A percentile compares a stretch with the other conserved stretches of the same genome.
Evolutionary conservation across 2,888 invertebrate genomes (phyloP).

Genomic region (Lepeophtheirus nordmannii): DNA sequence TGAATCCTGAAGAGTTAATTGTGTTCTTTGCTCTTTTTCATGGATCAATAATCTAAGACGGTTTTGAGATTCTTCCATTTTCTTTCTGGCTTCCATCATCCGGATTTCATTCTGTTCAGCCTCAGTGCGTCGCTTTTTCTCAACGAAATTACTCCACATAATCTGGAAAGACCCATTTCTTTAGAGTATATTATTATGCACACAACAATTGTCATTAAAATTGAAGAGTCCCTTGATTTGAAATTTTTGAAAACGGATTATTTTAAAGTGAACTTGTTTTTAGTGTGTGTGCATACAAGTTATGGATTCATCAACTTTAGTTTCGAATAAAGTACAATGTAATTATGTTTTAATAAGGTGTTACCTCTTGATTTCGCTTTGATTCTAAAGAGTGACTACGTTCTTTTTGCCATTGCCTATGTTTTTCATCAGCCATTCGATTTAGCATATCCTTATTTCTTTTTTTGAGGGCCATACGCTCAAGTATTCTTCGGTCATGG

Average conservation of each 20-base stretch:
- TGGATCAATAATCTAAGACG: slow-evolving; percentile 1
- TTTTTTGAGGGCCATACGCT: slow-evolving; percentile 39
- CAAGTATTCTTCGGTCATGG: slow-evolving; percentile 40
- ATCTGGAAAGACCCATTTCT: not conserved
- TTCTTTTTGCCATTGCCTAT: slow-evolving; percentile 34
- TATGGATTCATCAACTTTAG: too few relatives aligned
- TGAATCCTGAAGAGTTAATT: too few relatives aligned
- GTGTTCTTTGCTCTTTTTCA: not conserved
- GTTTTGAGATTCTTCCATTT: slow-evolving; percentile 8
- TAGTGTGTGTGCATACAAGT: too few relatives aligned
- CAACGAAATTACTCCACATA: not conserved
- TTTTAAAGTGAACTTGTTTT: too few relatives aligned
- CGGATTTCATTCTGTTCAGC: slow-evolving; percentile 4
- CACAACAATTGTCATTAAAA: too few relatives aligned
- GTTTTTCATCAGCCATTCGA: slow-evolving; percentile 39
- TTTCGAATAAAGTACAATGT: too few relatives aligned
- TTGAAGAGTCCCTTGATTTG: too few relatives aligned
- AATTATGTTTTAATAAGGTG: too few relatives aligned
- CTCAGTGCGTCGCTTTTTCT: not conserved
- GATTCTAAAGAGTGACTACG: not conserved
- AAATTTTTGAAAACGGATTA: too few relatives aligned
- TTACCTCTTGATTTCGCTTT: not conserved
- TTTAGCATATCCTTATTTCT: slow-evolving; percentile 37
- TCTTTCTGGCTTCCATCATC: not conserved
- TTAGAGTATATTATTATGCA: too few relatives aligned